Evolutionary conservation across 2,797 vertebrate genomes (phyloP).

Genomic region (Hydrolagus colliei): DNA sequence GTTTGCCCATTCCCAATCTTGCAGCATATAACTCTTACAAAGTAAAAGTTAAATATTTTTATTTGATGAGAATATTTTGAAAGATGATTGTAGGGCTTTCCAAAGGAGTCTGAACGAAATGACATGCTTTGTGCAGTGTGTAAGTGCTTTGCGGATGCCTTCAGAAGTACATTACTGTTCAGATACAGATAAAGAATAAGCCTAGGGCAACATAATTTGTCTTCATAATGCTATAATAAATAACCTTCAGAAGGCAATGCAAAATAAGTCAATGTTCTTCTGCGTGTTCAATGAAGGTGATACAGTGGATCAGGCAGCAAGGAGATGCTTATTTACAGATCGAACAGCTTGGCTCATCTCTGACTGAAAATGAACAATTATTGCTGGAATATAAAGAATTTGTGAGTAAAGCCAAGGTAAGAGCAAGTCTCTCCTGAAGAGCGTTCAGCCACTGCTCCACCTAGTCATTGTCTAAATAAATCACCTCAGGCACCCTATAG

Average conservation of each 20-base stretch:
- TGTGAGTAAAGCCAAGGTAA: conserved; percentile 64
- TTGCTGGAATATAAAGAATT: conserved; percentile 61
- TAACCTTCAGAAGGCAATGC: background rate
- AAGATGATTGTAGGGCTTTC: too few relatives aligned
- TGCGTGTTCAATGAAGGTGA: conserved; percentile 53
- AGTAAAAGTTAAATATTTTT: background rate
- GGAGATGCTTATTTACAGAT: conserved; percentile 55
- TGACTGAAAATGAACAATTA: conserved; percentile 66
- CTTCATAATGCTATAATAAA: too few relatives aligned
- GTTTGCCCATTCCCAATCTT: background rate
- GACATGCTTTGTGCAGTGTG: background rate
- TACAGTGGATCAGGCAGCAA: conserved; percentile 62
- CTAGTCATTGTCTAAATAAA: background rate
- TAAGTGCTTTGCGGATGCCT: background rate
- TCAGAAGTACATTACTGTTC: background rate
- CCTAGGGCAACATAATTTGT: background rate
- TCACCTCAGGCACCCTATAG: background rate
- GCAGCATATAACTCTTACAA: background rate
- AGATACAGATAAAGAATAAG: background rate
- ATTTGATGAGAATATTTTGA: background rate
- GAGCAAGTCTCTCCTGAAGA: conserved; percentile 31
- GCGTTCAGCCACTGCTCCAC: background rate
- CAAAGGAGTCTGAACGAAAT: too few relatives aligned
- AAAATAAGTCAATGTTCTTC: background rate
- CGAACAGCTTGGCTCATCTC: conserved; percentile 59